phyloP scores from a whole-genome alignment of 1,140 invertebrate species.

The Aphis craccivora region DNA sequence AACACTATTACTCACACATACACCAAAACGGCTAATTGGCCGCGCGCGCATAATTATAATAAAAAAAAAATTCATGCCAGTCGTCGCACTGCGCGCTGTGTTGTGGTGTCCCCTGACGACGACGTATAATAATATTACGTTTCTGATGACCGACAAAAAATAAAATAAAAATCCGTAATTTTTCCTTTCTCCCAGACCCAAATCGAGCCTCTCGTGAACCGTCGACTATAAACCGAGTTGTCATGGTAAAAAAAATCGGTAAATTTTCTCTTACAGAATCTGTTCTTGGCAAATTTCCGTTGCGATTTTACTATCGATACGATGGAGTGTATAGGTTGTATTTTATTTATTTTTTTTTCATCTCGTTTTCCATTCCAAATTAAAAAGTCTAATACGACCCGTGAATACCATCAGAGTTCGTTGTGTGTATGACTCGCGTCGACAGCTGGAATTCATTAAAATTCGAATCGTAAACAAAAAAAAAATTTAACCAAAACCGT shows the following conservation, averaged over 20 bases:
- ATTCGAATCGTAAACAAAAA: not conserved
- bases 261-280: conserved; percentile 2
- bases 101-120: not conserved
- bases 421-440: not conserved
- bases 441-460: conserved; percentile 26
- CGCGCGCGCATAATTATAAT: not conserved
- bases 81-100: not conserved
- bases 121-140: not conserved
- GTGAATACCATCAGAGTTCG: not conserved
- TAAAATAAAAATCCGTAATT: conserved; percentile 34
- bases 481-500: not conserved
- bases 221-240: not conserved
- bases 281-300: not conserved
- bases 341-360: not conserved
- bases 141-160: not conserved
- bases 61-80: not conserved
- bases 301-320: not conserved
- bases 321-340: not conserved
- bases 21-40: not conserved
- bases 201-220: conserved; percentile 22
- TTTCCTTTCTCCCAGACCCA: conserved; percentile 43
- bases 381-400: not conserved
- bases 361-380: not conserved
- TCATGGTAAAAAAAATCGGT: not conserved
- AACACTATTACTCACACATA: not conserved